Base-by-base conservation (phyloP, 2,113 vertebrate species). In the Microtus oregoni region DNA sequence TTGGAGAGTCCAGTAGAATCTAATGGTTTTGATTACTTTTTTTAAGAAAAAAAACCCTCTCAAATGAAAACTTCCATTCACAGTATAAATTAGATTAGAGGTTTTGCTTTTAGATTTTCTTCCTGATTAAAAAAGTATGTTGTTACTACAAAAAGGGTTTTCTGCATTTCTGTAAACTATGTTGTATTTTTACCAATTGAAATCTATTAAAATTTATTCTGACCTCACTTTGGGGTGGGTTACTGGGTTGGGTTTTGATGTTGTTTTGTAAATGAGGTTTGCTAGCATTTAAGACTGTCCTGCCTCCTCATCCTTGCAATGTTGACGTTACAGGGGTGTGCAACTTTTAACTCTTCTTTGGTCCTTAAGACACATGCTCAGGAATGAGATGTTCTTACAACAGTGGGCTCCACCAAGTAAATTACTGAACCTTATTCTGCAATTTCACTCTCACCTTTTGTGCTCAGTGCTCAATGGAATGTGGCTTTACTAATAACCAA, bases 1-100 rank as follows among this genome's bases (percentile, higher is more conserved):
- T 86, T 92, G 94, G 72, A 1, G 41, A 97, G 32, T 95, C 58
- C 61, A 58, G 2, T n/a, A 26, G 26, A 96, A 95, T 93, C 32
- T 81, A 92, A 70, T 94, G 65, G 93, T 94, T 90, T 96, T 73
- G 70, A 89, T 88, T 90, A 86, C 26, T 75, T 97, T 95, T n/a
- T 93, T 92, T 44, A 86, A 76, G 35, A 28, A 76, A 24, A n/a
- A 19, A 83, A 30, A 41, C 26, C 24, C 22, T 94, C 90, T 83
- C 11, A 67, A 76, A 61, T 81, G 63, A 93, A 96, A 93, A 41
- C 50, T 61, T 26, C 26, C 14, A 83, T 55, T 93, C n/a, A 95
- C 17, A 89, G 63, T 94, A 73, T 73, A 91, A 82, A 61, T 94
- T 93, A 91, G n/a, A 92, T 92, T 90, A 90, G 12, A 95, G 22